Evolutionary conservation across 2,888 invertebrate genomes (phyloP), one percentile per base, ranked within the genome.

Genomic region (Prionchulus punctatus): DNA sequence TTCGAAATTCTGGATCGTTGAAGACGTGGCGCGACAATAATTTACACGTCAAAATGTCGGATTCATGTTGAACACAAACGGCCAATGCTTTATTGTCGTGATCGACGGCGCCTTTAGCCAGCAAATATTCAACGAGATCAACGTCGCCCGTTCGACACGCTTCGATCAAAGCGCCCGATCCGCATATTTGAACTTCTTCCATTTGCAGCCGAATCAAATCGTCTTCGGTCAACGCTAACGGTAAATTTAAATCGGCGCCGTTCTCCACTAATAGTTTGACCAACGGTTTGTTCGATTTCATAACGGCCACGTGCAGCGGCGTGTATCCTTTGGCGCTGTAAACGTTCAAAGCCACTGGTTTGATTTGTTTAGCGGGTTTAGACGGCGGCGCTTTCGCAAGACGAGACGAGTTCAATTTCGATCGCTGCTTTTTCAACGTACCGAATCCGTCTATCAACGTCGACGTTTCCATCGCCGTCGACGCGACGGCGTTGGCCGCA

Each of bases 1-100:
- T 82, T 73, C 87, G 86, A 72, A 84, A 85, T 67, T 94, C 92
- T 0, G 86, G 84, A 73, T 96, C 96, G 0, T 86, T 82, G 48
- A 66, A 66, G 1, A 64, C 64, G 43, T 68, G 63, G 2, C 64
- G 60, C 12, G 58, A 60, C 15, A 68, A 60, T 31, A 67, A 53
- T 1, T 12, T 4, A 23, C 30, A 15, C 3, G 57, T 50, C 47
- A 58, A 15, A 2, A 23, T 2, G 15, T 57, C 57, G 45, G 50
- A 28, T 2, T 42, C 43, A 2, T 30, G 12, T 2, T 15, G 18
- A 2, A 51, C 27, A n/a, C 48, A 43, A 2, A 56, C 52, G 2
- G 2, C 75, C 48, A 92, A 76, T 1, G 92, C 92, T 62, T 85
- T 83, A 58, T 85, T 83, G 58, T 88, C 85, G n/a, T 71, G 69